Conservation (phyloP, 2,888 invertebrate genomes). For the Pterostichus niger region DNA sequence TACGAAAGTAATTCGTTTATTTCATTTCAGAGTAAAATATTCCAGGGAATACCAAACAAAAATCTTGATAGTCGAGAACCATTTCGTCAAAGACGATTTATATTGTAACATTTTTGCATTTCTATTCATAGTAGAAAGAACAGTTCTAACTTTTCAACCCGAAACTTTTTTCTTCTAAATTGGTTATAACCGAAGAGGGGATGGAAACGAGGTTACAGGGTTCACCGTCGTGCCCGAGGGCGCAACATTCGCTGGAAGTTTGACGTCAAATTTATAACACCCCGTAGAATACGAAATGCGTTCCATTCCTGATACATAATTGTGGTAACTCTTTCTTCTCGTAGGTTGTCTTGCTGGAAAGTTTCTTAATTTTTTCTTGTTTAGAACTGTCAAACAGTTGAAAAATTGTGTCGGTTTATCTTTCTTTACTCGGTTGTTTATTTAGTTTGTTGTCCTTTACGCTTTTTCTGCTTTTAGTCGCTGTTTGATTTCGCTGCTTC, state of each 20-base stretch:
- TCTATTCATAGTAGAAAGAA: conserved; percentile 55
- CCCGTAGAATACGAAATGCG: conserved; percentile 56
- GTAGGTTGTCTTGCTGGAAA: conserved; percentile 41
- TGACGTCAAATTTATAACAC: conserved; percentile 62
- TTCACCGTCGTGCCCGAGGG: conserved; percentile 47
- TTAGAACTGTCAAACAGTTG: conserved; percentile 64
- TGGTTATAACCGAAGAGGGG: conserved; percentile 51
- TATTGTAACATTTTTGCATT: conserved; percentile 49
- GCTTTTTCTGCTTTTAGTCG: neutral
- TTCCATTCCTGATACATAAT: conserved; percentile 56
- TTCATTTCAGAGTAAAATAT: conserved; percentile 3
- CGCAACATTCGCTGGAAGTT: conserved; percentile 43
- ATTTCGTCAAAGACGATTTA: conserved; percentile 21
- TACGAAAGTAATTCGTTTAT: conserved; percentile 29
- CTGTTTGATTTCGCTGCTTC: conserved; percentile 22
- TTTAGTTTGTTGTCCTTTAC: conserved; percentile 37
- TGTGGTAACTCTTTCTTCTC: conserved; percentile 54
- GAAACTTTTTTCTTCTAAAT: conserved; percentile 57
- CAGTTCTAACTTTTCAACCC: conserved; percentile 53
- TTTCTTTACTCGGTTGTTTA: conserved; percentile 51
- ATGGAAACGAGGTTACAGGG: conserved; percentile 14
- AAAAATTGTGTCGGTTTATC: conserved; percentile 57
- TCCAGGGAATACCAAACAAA: conserved; percentile 47
- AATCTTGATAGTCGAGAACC: neutral
- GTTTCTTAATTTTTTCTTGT: conserved; percentile 65